Evolutionary conservation across 2,113 vertebrate genomes (phyloP), one percentile per base, ranked within the genome.

Genomic region (Menura novaehollandiae): DNA sequence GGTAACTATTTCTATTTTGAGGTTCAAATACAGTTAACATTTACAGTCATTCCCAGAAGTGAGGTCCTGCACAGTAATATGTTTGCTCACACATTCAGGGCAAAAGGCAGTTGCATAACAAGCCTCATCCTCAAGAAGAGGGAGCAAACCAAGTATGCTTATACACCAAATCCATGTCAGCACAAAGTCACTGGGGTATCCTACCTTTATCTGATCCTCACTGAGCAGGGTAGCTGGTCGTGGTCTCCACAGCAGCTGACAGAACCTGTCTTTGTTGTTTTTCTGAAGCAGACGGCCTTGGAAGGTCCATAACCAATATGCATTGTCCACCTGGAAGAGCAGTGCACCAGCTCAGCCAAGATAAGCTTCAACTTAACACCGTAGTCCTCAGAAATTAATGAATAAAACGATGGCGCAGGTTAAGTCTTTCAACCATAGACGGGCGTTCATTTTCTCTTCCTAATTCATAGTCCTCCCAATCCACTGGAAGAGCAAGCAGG

Each of bases 301-400:
- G 97, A 99, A 99, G 2, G 99, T 99, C 99, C 99, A 99, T 91
- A 99, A 97, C 99, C 99, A 99, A 96, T 99, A 99, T 0, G 99
- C 99, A 12, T 99, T 99, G 98, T 99, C 99, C 98, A 99, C 99
- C 99, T 99, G 67, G 14, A 95, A 32, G 35, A 91, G n/a, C 5
- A 85, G 39, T 12, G 19, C 39, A 77, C 8, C 21, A 78, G 18
- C 37, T 85, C 63, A 58, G 44, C 63, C 56, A 80, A 56, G 35
- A 15, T 8, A 80, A 74, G 8, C 24, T 78, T 2, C 7, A 43
- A 63, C 16, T 69, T 32, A 28, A 83, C 15, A 43, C 8, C 27
- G 15, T 4, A 27, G 9, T 18, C 13, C 79, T 75, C 63, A 79
- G 49, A 88, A 72, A 79, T n/a, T 3, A 39, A 47, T 0, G 1